phyloP scores from a whole-genome alignment of 2,113 vertebrate species.

The Sinocyclocheilus anshuiensis region DNA sequence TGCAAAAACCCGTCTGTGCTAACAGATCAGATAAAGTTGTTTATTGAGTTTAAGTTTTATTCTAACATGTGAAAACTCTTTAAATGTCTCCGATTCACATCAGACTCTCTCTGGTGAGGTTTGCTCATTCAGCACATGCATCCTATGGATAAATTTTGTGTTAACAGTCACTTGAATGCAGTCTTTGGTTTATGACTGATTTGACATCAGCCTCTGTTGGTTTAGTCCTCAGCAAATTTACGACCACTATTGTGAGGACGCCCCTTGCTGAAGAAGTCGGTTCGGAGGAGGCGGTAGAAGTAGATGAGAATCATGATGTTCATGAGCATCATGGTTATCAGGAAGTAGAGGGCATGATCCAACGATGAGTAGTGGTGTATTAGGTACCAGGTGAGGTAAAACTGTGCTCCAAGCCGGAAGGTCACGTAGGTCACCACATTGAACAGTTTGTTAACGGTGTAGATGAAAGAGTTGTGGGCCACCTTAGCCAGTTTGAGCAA shows the following conservation, averaged over 20 bases:
- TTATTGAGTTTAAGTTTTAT: background rate
- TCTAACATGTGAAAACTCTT: background rate
- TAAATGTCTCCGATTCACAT: background rate
- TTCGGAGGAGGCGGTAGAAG: conserved; percentile 88
- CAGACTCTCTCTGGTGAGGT: background rate
- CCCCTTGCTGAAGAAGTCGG: conserved; percentile 80
- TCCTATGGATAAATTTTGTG: background rate
- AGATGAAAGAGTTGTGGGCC: conserved; percentile 73
- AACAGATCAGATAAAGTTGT: background rate
- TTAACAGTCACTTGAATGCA: background rate
- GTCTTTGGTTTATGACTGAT: background rate
- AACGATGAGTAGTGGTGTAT: conserved; percentile 76
- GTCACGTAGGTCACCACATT: conserved; percentile 86
- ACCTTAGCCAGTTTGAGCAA: conserved; percentile 85
- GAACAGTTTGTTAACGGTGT: conserved; percentile 81
- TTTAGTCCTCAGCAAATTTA: conserved; percentile 50
- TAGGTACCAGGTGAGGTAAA: conserved; percentile 89
- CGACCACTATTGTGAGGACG: background rate
- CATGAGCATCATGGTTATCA: conserved; percentile 78
- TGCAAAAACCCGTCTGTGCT: background rate
- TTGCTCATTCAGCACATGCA: background rate
- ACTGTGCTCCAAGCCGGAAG: conserved; percentile 88
- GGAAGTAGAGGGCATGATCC: conserved; percentile 79
- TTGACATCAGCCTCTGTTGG: background rate
- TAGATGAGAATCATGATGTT: conserved; percentile 92